Base-by-base conservation (phyloP, 2,888 invertebrate species). In the Leptinotarsa rubiginosa region DNA sequence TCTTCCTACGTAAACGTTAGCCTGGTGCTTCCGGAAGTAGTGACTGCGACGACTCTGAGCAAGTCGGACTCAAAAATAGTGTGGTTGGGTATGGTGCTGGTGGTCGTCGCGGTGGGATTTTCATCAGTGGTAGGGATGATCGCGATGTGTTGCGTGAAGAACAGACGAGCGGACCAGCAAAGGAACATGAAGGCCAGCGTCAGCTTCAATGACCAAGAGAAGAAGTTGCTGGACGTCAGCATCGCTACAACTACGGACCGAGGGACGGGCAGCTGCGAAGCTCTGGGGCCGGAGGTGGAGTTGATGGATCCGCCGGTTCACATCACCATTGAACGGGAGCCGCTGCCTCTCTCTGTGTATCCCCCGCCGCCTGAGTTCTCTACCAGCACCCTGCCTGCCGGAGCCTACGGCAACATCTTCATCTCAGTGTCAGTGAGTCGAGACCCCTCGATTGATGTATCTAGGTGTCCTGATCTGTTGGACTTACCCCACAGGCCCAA, bases 131-230 rank as follows among this genome's bases (percentile, higher is more conserved):
- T 92, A 62, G 90, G 92, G 4, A 91, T 92, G 71, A 91, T 94
- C 4, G 89, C 89, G 16, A 86, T 90, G 75, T 91, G 90, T 80
- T 91, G 86, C 89, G 88, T 89, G 87, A 88, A 89, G 1, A 87
- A 89, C 18, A 88, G 90, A 3, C 89, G 90, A 73, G 88, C 90
- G 1, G 89, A 91, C 66, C 90, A 91, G 71, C 91, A 91, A 83
- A 92, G 93, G 78, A 94, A 94, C 59, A 90, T 94, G 73, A 95
- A 95, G 83, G 92, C 93, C 65, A 94, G 94, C 86, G 91, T 94
- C 1, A 95, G 95, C 85, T 95, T 95, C 85, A 95, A 94, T 66
- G 96, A 96, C 84, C 96, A 96, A 88, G 96, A 96, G 85, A 96
- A 96, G 87, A 95, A 95, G 84, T 89, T 96, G 73, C 89, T 96